Conservation (phyloP, 2,888 invertebrate genomes). For the Sipha maydis region DNA sequence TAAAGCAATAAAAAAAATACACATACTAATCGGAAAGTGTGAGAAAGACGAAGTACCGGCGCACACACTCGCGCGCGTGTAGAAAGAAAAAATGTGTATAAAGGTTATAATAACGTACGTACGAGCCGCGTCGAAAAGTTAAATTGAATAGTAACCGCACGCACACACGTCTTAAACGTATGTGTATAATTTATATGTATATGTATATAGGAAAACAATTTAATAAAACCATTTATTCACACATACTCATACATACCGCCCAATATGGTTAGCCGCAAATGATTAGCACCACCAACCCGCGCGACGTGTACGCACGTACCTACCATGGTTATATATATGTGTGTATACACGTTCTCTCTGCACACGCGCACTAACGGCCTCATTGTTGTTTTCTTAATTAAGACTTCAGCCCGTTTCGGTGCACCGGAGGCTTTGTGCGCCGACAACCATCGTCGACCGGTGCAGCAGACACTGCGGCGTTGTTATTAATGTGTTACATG, state of each 20-base stretch:
- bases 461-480: slow-evolving; percentile 1
- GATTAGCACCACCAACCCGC: slow-evolving; percentile 1
- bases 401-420: slow-evolving; percentile 41
- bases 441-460: slow-evolving; percentile 20
- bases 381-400: slow-evolving; percentile 50
- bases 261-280: slow-evolving; percentile 44
- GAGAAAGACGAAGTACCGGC: background rate
- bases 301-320: background rate
- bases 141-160: slow-evolving; percentile 48
- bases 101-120: background rate
- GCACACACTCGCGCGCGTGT: no score
- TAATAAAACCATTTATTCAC: slow-evolving; percentile 42
- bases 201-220: slow-evolving; percentile 42
- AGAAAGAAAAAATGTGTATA: background rate
- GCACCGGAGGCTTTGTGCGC: background rate
- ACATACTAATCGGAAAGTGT: slow-evolving; percentile 9
- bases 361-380: background rate
- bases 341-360: no score
- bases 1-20: background rate
- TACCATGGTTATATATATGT: background rate
- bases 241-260: background rate
- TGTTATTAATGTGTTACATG: slow-evolving; percentile 38
- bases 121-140: slow-evolving; percentile 27
- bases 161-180: no score
- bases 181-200: background rate